Evolutionary conservation across 2,888 invertebrate species (phyloP).

Genomic region (Drosophila borealis): DNA sequence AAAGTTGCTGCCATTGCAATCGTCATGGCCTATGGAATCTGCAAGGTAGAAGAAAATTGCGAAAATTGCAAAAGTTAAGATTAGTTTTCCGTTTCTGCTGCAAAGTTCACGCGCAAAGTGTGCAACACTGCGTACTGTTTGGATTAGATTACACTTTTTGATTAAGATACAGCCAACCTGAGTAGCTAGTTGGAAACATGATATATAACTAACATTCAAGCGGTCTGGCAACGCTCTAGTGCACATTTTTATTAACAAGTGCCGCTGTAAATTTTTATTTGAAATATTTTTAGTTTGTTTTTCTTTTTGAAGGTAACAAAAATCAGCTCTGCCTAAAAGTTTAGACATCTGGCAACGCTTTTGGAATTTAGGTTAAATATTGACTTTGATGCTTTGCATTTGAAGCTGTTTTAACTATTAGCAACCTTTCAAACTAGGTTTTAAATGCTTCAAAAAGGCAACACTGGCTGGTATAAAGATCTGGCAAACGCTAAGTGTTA

Average conservation of each 20-base stretch:
- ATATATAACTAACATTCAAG: neutral
- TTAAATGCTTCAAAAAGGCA: no score
- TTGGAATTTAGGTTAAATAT: neutral
- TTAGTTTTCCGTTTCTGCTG: slow-evolving; percentile 52
- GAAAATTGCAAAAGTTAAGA: slow-evolving; percentile 52
- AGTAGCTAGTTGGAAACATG: neutral
- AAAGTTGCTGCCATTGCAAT: slow-evolving; percentile 86
- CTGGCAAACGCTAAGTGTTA: no score
- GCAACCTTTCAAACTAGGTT: no score
- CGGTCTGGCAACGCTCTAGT: slow-evolving; percentile 1
- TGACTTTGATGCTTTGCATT: no score
- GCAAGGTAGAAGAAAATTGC: slow-evolving; percentile 50
- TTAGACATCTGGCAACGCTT: neutral
- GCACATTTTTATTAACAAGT: neutral
- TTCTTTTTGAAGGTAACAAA: neutral
- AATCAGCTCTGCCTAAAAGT: neutral
- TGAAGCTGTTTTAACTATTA: no score
- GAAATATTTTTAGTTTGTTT: neutral
- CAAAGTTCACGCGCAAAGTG: slow-evolving; percentile 32
- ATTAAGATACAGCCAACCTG: slow-evolving; percentile 1
- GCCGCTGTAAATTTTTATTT: neutral
- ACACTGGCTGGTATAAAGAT: no score
- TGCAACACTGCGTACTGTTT: slow-evolving; percentile 10
- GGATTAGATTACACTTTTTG: slow-evolving; percentile 15
- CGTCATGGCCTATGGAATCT: slow-evolving; percentile 93